Evolutionary conservation across 1,140 invertebrate genomes (phyloP).

Genomic region (Orchesella cincta): DNA sequence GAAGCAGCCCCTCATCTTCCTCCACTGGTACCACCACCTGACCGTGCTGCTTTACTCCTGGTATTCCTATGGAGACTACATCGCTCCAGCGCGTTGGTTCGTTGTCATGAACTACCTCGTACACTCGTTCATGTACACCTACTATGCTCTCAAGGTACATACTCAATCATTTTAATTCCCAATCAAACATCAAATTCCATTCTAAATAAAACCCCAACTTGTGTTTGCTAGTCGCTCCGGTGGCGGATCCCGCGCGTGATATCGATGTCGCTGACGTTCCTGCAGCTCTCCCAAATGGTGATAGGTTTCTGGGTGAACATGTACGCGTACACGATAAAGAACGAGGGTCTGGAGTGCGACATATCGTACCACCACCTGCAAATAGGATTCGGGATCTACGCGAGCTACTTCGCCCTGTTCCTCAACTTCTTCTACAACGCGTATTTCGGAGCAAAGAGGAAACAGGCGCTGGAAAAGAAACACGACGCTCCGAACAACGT

Average conservation of each 20-base stretch:
- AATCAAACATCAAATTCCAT: neutral
- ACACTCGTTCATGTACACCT: conserved; percentile 66
- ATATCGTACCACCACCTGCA: conserved; percentile 85
- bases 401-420: conserved; percentile 88
- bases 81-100: conserved; percentile 95
- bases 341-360: conserved; percentile 72
- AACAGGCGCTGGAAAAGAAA: neutral
- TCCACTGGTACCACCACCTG: conserved; percentile 73
- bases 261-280: conserved; percentile 88
- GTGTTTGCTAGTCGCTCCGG: conserved; percentile 65
- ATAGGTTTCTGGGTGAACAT: conserved; percentile 88
- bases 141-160: conserved; percentile 55
- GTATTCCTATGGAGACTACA: conserved; percentile 96
- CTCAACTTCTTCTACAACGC: conserved; percentile 86
- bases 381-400: conserved; percentile 90
- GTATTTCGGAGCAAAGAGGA: conserved; percentile 65
- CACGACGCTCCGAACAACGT: neutral
- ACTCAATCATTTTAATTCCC: neutral
- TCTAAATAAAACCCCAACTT: neutral
- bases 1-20: conserved; percentile 64
- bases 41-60: conserved; percentile 91
- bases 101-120: conserved; percentile 70
- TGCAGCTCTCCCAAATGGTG: conserved; percentile 94
- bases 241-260: conserved; percentile 81
- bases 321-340: conserved; percentile 70